Base-by-base conservation (phyloP, 2,888 invertebrate genomes). In the Stenotaenia linearis region DNA sequence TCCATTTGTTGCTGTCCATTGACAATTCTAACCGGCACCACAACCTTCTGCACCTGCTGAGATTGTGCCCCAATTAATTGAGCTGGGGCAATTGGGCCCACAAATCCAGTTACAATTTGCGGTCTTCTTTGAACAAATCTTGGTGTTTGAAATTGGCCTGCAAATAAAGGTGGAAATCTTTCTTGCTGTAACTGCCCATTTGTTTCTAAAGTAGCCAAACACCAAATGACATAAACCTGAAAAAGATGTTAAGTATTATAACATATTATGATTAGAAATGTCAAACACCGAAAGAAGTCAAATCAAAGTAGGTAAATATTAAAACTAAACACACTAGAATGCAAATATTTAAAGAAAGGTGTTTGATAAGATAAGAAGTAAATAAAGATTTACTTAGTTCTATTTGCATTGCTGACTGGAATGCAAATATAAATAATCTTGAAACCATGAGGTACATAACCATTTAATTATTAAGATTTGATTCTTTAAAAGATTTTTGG, bases 81-180 rank as follows among this genome's bases (percentile, higher is more conserved):
- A 12, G 21, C 10, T 7, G 10, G 35, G n/a, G 10, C 18, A 23
- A 35, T 28, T 23, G 77, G 77, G 1, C 45, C 40, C 5, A 77
- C 23, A 37, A 77, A 45, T 3, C 40, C 40, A 9, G 28, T 9
- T 1, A 77, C 23, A 21, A 77, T 10, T 15, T 77, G 77, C 10
- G 40, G 21, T 23, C 35, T 12, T 35, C 37, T 35, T 21, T 37
- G 40, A 45, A 35, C 40, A 45, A 35, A 40, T 77, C 77, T 21
- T 9, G 40, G 40, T 15, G 77, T 77, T 40, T 77, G 77, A 21
- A 77, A 40, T 45, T 77, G 77, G 18, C 45, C 77, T 1, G 77
- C 77, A 21, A 77, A 77, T 28, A 77, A 23, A n/a, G 77, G 18
- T 21, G 77, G 77, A 45, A 77, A 77, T 37, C 69, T 69, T 28